Conservation (phyloP, 2,888 invertebrate genomes). For the Thereva nobilitata region DNA sequence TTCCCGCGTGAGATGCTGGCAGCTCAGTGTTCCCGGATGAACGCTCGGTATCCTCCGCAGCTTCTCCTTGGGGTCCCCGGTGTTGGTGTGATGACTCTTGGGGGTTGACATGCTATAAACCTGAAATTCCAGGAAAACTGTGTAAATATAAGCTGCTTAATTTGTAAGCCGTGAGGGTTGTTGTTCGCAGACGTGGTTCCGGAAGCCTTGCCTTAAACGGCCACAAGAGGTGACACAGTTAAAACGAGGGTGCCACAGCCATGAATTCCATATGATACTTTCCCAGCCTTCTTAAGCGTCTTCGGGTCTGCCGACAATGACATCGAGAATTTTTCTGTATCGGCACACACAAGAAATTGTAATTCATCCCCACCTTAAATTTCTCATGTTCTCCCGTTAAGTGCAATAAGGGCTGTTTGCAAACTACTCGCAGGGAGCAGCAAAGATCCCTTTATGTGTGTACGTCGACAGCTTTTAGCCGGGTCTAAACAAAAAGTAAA, state of each 20-base stretch:
- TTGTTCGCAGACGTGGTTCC: no score
- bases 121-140: conserved; percentile 44
- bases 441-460: not conserved
- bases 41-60: conserved; percentile 64
- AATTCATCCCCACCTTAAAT: conserved; percentile 14
- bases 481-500: conserved; percentile 6
- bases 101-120: conserved; percentile 58
- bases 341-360: conserved; percentile 9
- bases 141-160: conserved; percentile 7
- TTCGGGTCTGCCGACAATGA: no score
- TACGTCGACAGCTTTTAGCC: conserved; percentile 20
- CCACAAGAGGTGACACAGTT: no score
- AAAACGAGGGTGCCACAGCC: no score
- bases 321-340: no score
- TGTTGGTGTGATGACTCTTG: conserved; percentile 53
- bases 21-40: conserved; percentile 61
- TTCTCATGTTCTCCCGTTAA: conserved; percentile 10
- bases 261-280: no score
- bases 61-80: conserved; percentile 62
- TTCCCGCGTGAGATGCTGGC: conserved; percentile 64
- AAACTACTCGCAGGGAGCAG: conserved; percentile 14
- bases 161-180: not conserved
- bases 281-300: no score
- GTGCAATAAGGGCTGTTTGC: conserved; percentile 23
- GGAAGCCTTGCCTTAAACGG: no score